A percentile compares a stretch with the other conserved stretches of the same genome.
Evolutionary conservation across 2,797 vertebrate species (phyloP).

Genomic region (Argentina silus): DNA sequence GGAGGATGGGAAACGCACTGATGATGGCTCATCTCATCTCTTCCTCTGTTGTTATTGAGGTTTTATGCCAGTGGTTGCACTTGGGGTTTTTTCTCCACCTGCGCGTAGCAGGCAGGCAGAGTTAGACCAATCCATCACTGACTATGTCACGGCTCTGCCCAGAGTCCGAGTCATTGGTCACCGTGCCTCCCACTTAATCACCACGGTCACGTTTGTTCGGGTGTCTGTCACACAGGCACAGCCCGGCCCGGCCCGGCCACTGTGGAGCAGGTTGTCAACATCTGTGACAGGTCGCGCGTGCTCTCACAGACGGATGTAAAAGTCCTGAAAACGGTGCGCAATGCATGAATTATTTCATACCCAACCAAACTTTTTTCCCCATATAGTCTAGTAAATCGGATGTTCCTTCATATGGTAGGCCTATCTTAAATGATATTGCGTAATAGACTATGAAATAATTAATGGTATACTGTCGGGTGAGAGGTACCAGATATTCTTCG

Average conservation of each 20-base stretch:
- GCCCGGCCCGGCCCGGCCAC: neutral
- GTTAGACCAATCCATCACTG: neutral
- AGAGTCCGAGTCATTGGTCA: neutral
- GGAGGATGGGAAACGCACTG: neutral
- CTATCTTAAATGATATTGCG: too few species aligned
- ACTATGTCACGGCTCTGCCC: neutral
- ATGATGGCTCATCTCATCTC: neutral
- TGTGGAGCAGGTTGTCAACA: neutral
- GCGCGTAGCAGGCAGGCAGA: neutral
- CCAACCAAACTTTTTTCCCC: too few species aligned
- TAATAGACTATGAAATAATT: too few species aligned
- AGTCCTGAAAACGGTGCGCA: too few species aligned
- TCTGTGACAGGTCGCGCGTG: too few species aligned
- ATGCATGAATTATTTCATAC: too few species aligned
- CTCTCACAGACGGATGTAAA: too few species aligned
- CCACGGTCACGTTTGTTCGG: slow-evolving; percentile 70
- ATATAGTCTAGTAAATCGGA: too few species aligned
- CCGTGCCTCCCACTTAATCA: slow-evolving; percentile 49
- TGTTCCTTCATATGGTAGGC: too few species aligned
- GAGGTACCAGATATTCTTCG: slow-evolving; percentile 5
- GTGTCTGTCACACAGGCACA: slow-evolving; percentile 56
- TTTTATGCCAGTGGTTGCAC: neutral
- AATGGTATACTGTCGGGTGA: too few species aligned
- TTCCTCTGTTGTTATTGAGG: neutral
- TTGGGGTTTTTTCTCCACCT: neutral